These are phyloP conservation scores for Ferrisia virgata DNA, from an alignment of 2,888 invertebrate species.

Conservation along the genomic window DNA sequence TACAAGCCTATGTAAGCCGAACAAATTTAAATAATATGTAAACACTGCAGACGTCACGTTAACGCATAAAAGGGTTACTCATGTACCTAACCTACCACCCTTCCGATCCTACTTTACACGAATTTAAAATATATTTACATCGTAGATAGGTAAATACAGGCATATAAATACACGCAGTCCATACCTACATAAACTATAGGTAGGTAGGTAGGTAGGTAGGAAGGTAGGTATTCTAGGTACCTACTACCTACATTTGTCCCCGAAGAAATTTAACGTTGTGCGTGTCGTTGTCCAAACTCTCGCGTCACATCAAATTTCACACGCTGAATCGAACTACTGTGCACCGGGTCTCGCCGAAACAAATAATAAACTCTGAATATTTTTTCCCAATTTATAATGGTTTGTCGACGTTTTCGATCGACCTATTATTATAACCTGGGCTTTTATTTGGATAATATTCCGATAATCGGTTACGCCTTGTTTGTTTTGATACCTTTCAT, in stretches of 20 bases:
- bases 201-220: too few species aligned
- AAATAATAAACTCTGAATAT: not conserved
- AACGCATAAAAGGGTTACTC: not conserved
- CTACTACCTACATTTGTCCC: not conserved
- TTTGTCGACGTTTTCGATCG: not conserved
- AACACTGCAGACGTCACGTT: not conserved
- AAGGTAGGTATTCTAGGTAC: too few species aligned
- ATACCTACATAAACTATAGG: too few species aligned
- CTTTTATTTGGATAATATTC: not conserved
- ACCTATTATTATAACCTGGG: not conserved
- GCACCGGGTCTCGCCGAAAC: too few species aligned
- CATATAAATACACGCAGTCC: not conserved
- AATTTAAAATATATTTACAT: not conserved
- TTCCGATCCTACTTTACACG: too few species aligned
- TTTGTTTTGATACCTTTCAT: not conserved
- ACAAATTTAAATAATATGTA: constrained; percentile 1
- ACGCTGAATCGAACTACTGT: not conserved
- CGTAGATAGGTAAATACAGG: not conserved
- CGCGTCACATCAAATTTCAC: not conserved
- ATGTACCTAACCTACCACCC: too few species aligned
- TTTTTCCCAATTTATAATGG: not conserved
- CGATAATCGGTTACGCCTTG: not conserved
- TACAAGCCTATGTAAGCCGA: not conserved
- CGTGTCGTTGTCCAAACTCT: not conserved
- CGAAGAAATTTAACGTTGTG: not conserved